Conservation (phyloP, 2,888 invertebrate species). For the Pelosia muscerda region DNA sequence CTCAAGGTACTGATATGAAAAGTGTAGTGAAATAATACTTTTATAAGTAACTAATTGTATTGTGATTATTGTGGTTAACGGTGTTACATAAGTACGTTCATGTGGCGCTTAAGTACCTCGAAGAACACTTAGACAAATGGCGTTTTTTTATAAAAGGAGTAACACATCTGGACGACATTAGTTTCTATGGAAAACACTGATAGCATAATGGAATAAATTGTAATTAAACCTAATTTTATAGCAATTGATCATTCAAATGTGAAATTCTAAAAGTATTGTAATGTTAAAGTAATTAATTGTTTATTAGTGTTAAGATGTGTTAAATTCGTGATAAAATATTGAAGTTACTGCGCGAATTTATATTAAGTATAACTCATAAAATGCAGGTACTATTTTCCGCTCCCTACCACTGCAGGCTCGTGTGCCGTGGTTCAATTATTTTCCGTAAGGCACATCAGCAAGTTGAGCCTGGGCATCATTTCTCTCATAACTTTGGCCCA, state of each 20-base stretch:
- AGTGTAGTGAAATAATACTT: slow-evolving; percentile 45
- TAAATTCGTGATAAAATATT: slow-evolving; percentile 79
- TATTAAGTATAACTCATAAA: slow-evolving; percentile 63
- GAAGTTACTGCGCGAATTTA: slow-evolving; percentile 71
- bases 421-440: slow-evolving; percentile 14
- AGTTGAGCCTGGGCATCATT: too few species aligned
- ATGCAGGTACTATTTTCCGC: slow-evolving; percentile 50
- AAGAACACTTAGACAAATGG: slow-evolving; percentile 52
- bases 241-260: slow-evolving; percentile 67
- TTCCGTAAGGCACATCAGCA: slow-evolving; percentile 22
- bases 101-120: slow-evolving; percentile 58
- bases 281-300: slow-evolving; percentile 76
- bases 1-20: slow-evolving; percentile 22
- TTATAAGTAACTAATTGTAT: slow-evolving; percentile 52
- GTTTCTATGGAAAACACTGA: slow-evolving; percentile 58
- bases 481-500: too few species aligned
- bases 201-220: slow-evolving; percentile 62
- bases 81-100: slow-evolving; percentile 57
- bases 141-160: slow-evolving; percentile 47
- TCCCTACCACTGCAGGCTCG: slow-evolving; percentile 21
- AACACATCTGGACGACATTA: slow-evolving; percentile 54
- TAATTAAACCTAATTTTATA: slow-evolving; percentile 63
- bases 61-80: slow-evolving; percentile 49
- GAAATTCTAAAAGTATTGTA: slow-evolving; percentile 77
- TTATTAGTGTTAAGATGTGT: slow-evolving; percentile 77